A percentile compares a stretch with the other conserved stretches of the same genome.
Conservation (phyloP, 2,797 vertebrate species). For the Lates japonicus region DNA sequence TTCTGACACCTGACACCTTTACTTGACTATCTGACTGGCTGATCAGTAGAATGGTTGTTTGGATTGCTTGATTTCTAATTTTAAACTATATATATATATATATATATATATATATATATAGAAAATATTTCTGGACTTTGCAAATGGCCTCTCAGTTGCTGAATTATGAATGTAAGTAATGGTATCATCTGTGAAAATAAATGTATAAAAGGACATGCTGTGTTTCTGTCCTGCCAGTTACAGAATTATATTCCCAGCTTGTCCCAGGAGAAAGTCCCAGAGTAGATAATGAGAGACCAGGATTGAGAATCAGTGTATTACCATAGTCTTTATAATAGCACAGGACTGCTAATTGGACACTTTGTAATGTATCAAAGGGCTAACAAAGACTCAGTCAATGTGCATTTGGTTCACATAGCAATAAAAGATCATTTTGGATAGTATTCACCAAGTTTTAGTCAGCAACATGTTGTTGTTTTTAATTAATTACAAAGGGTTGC, state of each 20-base stretch:
- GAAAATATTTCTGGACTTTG: neutral
- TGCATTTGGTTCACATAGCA: neutral
- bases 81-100: neutral
- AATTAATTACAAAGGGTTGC: neutral
- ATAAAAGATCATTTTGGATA: neutral
- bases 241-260: neutral
- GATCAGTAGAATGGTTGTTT: neutral
- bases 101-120: no score
- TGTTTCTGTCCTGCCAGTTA: neutral
- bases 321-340: neutral
- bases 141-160: neutral
- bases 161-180: conserved; percentile 3
- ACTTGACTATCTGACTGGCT: neutral
- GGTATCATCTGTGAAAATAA: neutral
- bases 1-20: neutral
- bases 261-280: neutral
- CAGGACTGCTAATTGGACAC: neutral
- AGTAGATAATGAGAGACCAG: neutral
- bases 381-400: neutral
- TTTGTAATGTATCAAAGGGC: conserved; percentile 9
- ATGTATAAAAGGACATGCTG: neutral
- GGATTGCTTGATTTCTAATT: neutral
- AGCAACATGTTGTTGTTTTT: conserved; percentile 8
- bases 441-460: neutral
- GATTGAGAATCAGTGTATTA: neutral